Percentiles rank a stretch among this genome's conserved stretches.
Evolutionary conservation across 2,797 vertebrate genomes (phyloP).

Genomic region (Crypturellus tataupa): DNA sequence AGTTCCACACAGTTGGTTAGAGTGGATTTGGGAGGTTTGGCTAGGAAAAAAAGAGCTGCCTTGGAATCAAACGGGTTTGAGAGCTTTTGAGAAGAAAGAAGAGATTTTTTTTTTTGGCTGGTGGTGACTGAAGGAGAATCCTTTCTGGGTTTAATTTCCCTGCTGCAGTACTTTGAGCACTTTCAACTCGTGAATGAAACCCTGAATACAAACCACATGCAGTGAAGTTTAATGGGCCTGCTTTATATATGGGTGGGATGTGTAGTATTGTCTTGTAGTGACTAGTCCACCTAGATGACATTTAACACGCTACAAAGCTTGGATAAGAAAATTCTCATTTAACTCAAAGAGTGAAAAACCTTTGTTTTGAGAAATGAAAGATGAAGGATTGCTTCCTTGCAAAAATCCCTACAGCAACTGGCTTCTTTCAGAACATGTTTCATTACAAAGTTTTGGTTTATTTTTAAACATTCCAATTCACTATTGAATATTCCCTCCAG

Average conservation of each 20-base stretch:
- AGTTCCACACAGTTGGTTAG: accelerated
- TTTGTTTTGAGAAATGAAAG: conserved; percentile 41
- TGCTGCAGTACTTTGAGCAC: not conserved
- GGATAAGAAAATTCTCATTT: conserved; percentile 32
- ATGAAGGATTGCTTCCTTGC: not conserved
- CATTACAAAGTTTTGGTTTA: conserved; percentile 43
- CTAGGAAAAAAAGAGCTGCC: not conserved
- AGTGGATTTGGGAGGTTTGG: accelerated
- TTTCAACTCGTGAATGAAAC: conserved; percentile 53
- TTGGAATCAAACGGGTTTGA: not conserved
- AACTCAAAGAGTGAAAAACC: conserved; percentile 34
- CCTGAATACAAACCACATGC: conserved; percentile 56
- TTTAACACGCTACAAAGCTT: conserved; percentile 28
- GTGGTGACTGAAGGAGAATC: conserved; percentile 19
- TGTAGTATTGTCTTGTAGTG: conserved; percentile 37
- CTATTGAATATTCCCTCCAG: conserved; percentile 52
- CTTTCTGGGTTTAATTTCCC: conserved; percentile 11
- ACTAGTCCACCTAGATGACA: conserved; percentile 41
- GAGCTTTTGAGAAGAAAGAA: not conserved
- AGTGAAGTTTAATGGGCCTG: conserved; percentile 40
- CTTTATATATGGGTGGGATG: conserved; percentile 33
- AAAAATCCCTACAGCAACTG: conserved; percentile 47
- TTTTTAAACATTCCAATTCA: conserved; percentile 64
- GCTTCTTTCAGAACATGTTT: not conserved
- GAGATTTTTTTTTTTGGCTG: not conserved